Base-by-base conservation (phyloP, 2,113 vertebrate species). In the Pterocles burchelli region DNA sequence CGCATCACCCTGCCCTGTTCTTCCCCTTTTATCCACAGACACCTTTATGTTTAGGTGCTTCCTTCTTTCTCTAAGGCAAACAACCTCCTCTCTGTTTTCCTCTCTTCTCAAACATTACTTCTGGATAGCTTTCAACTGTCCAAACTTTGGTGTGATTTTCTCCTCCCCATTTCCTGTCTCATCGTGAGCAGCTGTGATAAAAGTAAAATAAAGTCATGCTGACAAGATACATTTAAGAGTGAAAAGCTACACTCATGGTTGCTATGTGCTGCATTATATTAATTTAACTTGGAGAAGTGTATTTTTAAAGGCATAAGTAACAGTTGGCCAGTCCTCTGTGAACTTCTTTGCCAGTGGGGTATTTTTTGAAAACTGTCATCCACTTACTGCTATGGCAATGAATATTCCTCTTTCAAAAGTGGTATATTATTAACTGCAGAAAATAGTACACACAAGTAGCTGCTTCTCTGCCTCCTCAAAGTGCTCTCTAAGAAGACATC, bases 351-450 rank as follows among this genome's bases (percentile, higher is more conserved):
- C 57, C 48, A 82, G 68, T 8, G 38, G 70, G 80, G 22, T 84
- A 52, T 19, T 92, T 92, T 95, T 52, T 75, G 72, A 89, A 95
- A 95, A 87, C 41, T 48, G 38, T 45, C 38, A 72, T 88, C 59
- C 33, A 48, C 48, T 85, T 85, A 88, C 88, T 91, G 75, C 67
- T 77, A 88, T 87, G 80, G 91, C 73, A 90, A 95, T 95, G 94
- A 89, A 63, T 96, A 92, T 86, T 90, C 43, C 43, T 88, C 79
- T 67, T 97, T 87, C 59, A 28, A 34, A 93, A 92, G 4, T 11
- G 33, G 29, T 24, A 38, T 67, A 59, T 84, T 80, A 89, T 78
- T 95, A 95, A 86, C 48, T 93, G 33, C 24, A 95, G 73, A 84
- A 87, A 96, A 92, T 94, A 80, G 84, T 55, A 74, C 29, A 38